These are phyloP conservation scores for Morpho helenor DNA, from an alignment of 2,888 invertebrate genomes.

Conservation along the genomic window DNA sequence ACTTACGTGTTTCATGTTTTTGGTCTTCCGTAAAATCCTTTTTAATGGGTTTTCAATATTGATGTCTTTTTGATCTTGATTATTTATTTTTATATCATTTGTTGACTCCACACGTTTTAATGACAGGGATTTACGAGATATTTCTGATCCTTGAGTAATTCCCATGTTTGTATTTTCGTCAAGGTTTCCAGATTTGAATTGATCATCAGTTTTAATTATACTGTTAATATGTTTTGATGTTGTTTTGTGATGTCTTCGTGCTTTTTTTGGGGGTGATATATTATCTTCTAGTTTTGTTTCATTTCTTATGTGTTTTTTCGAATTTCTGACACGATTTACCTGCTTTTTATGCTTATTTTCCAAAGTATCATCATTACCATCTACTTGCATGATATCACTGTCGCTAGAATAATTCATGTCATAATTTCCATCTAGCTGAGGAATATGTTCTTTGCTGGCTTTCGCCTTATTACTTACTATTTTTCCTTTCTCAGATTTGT, in stretches of 20 bases:
- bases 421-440: slow-evolving; percentile 79
- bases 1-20: not conserved
- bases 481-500: slow-evolving; percentile 28
- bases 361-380: slow-evolving; percentile 53
- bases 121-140: slow-evolving; percentile 3
- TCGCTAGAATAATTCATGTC: slow-evolving; percentile 43
- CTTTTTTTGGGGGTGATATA: slow-evolving; percentile 57
- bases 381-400: slow-evolving; percentile 49
- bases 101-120: slow-evolving; percentile 3
- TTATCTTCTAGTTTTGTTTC: slow-evolving; percentile 34
- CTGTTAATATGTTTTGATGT: not conserved
- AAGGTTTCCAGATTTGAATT: not conserved
- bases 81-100: not conserved
- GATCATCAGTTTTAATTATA: not conserved
- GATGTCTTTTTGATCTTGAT: not conserved
- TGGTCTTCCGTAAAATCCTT: not conserved
- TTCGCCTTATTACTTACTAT: slow-evolving; percentile 31
- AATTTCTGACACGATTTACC: slow-evolving; percentile 36
- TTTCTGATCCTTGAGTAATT: not conserved
- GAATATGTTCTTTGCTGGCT: slow-evolving; percentile 44
- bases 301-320: slow-evolving; percentile 29
- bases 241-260: slow-evolving; percentile 34
- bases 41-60: not conserved
- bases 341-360: slow-evolving; percentile 38
- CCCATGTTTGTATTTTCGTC: not conserved